These are phyloP conservation scores for Balearica regulorum DNA, from an alignment of 2,797 vertebrate genomes.

Conservation along the genomic window DNA sequence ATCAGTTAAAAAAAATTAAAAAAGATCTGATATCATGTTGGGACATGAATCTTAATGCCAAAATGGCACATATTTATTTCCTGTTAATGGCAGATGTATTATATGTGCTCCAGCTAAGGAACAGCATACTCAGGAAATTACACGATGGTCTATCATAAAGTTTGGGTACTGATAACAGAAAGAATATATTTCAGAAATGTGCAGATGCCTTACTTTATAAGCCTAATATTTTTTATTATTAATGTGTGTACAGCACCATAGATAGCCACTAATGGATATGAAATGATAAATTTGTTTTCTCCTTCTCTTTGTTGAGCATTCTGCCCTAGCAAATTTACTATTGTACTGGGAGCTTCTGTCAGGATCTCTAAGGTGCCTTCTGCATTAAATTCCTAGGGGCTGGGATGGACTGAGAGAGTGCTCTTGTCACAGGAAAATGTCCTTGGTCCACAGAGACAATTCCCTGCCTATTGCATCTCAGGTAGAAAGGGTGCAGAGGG, in stretches of 20 bases:
- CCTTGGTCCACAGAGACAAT: background rate
- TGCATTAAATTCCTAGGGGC: background rate
- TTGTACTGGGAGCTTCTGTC: background rate
- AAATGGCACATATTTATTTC: conserved; percentile 58
- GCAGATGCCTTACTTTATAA: conserved; percentile 44
- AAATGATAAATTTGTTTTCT: conserved; percentile 35
- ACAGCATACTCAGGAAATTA: conserved; percentile 56
- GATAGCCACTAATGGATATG: conserved; percentile 36
- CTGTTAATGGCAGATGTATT: conserved; percentile 45
- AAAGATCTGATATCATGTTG: background rate
- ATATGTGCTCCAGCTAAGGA: conserved; percentile 1
- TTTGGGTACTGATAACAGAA: background rate
- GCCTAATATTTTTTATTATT: conserved; percentile 30
- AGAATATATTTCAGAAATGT: conserved; percentile 30
- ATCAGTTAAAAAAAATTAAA: conserved; percentile 49
- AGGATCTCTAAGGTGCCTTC: background rate
- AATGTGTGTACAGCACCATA: background rate
- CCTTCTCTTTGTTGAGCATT: background rate
- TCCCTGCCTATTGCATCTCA: background rate
- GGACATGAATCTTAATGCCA: conserved; percentile 40
- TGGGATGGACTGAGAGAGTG: background rate
- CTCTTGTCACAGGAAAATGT: background rate
- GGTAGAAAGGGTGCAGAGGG: background rate
- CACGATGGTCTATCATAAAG: conserved; percentile 38
- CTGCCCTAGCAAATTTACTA: background rate